Base-by-base conservation (phyloP, 1,140 invertebrate species). In the Drosophila mayri region DNA sequence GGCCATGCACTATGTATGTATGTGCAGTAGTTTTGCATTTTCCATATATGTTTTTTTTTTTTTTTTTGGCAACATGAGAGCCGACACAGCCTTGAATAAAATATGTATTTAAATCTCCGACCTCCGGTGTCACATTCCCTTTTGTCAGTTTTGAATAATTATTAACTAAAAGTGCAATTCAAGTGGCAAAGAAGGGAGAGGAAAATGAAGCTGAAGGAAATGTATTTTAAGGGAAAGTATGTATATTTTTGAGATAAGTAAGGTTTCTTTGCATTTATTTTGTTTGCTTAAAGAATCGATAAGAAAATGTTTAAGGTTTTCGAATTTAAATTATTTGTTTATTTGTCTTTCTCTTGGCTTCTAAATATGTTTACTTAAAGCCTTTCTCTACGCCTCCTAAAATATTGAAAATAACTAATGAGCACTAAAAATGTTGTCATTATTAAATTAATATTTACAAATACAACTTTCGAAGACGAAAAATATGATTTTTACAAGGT, bases 71-170 rank as follows among this genome's bases (percentile, higher is more conserved):
- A 32, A 35, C n/a, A n/a, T 8, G 49, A 52, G 49, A 52, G 50
- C 6, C 18, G 18, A 37, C n/a, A n/a, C 7, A 54, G 32, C 35
- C 35, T 38, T 55, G 14, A 38, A 16, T 55, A 25, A 55, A 38
- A 38, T 55, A 54, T 37, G 20, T 6, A 38, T 38, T 54, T 54
- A 22, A 22, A 32, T 22, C 32, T 37, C 20, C 32, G 50, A 37
- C 32, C 50, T 54, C 20, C 20, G 50, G 32, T 37, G 32, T 54
- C 50, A 37, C 32, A 54, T 54, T 37, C 32, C 9, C 14, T 38
- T 54, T 7, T 37, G 50, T 54, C 50, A 54, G 32, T 22, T 55
- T 22, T 55, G 52, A 22, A 55, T 55, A 55, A 55, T 55, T 38
- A 38, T 55, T 25, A 55, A n/a, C 14, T 22, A 38, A 16, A 9